Base-by-base conservation (phyloP, 2,888 invertebrate species). In the Microchrysa polita region DNA sequence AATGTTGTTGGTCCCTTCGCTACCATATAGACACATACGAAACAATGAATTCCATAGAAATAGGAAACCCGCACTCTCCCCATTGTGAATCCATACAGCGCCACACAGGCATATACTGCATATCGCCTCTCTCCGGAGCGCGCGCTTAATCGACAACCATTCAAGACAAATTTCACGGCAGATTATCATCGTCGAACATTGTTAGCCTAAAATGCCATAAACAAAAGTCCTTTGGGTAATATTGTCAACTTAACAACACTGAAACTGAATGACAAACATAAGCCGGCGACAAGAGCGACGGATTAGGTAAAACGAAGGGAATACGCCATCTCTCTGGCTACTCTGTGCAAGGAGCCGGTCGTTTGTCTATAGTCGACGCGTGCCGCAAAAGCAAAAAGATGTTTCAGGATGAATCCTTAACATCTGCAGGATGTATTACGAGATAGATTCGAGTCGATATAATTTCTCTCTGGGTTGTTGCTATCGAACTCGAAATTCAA, bases 401-500 rank as follows among this genome's bases (percentile, higher is more conserved):
- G 27, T 34, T 34, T 34, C 27, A 34, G 27, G 27, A 34, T 34
- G 27, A 7, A 34, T 34, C 27, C 27, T 34, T 34, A 2, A 7
- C 27, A 34, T 34, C 27, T 7, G 27, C 27, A 52, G n/a, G 52
- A 16, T 52, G n/a, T 16, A 44, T 44, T 5, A 52, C 12, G 52
- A 52, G 12, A 44, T 44, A 14, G 16, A 16, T 4, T 52, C 52
- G 16, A 9, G 4, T 52, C 16, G 9, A 9, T 44, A 44, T 9
- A 44, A 9, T 44, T 14, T 52, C 16, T 16, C n/a, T 52, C 52
- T 16, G 7, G 16, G 5, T 14, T 14, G 27, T n/a, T n/a, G n/a
- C n/a, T 59, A 63, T 48, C 44, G 65, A 22, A 18, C 34, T 27
- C 48, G 4, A 27, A 67, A 67, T 53, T 67, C 67, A 67, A 67